A percentile compares a stretch with the other conserved stretches of the same genome.
Conservation (phyloP, 2,113 vertebrate species). For the Mellivora capensis region DNA sequence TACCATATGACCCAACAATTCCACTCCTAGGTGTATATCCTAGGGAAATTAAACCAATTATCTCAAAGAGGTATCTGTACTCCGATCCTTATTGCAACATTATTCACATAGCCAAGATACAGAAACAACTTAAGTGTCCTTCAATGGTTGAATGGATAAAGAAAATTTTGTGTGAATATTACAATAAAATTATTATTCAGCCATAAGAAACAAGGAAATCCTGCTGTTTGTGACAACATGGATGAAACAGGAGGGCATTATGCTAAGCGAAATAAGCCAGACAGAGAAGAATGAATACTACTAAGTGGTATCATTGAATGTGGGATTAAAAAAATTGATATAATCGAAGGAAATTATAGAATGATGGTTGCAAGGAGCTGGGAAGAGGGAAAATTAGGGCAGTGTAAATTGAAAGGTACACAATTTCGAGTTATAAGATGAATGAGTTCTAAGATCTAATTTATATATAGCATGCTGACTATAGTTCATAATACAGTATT, state of each 20-base stretch:
- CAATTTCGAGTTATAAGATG: not conserved
- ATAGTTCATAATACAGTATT: not conserved
- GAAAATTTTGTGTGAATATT: not conserved
- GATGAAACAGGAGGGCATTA: not conserved
- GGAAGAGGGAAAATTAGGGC: not conserved
- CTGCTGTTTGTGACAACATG: not conserved
- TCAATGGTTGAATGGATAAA: not conserved
- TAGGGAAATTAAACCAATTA: not conserved
- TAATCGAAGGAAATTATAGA: not conserved
- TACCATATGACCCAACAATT: not conserved
- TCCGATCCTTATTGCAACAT: not conserved
- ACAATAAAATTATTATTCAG: not conserved
- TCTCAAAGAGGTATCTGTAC: not conserved
- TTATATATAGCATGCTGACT: not conserved
- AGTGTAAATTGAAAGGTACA: not conserved
- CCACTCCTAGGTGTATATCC: not conserved
- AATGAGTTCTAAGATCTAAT: not conserved
- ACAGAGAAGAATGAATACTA: not conserved
- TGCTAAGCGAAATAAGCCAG: not conserved
- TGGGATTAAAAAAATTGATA: not conserved
- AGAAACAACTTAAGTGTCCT: not conserved
- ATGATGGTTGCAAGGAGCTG: not conserved
- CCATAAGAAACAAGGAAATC: not conserved
- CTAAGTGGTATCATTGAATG: not conserved
- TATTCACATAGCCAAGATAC: not conserved